Evolutionary conservation across 2,797 vertebrate genomes (phyloP).

Genomic region (Pseudochirops corinnae): DNA sequence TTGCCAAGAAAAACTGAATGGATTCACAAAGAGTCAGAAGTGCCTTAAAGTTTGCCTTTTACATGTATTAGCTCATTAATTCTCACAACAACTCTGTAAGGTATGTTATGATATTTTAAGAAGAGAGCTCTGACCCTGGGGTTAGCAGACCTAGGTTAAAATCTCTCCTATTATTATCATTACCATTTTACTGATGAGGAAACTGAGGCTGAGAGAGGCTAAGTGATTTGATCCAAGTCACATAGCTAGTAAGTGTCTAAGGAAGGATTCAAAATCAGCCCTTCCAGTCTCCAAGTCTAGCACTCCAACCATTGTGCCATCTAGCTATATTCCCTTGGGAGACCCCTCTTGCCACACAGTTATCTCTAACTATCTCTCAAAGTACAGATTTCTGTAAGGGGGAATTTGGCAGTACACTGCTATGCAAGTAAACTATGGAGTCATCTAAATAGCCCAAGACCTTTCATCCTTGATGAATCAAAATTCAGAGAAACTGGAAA

Average conservation of each 20-base stretch:
- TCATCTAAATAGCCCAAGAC: not conserved
- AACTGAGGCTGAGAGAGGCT: not conserved
- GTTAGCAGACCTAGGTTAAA: too few relatives aligned
- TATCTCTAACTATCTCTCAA: conserved; percentile 11
- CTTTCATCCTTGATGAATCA: conserved; percentile 32
- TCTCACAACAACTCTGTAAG: not conserved
- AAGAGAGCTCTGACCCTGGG: too few relatives aligned
- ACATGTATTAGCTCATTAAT: not conserved
- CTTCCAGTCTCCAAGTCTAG: not conserved
- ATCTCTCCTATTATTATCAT: not conserved
- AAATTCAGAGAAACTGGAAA: conserved; percentile 50
- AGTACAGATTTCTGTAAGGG: not conserved
- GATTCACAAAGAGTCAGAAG: too few relatives aligned
- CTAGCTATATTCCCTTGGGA: not conserved
- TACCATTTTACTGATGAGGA: not conserved
- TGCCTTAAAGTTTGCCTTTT: not conserved
- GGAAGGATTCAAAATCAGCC: not conserved
- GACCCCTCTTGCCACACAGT: not conserved
- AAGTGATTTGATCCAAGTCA: not conserved
- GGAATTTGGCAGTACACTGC: not conserved
- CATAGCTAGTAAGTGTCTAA: not conserved
- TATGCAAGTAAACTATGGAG: not conserved
- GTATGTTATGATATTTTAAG: too few relatives aligned
- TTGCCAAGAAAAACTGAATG: too few relatives aligned
- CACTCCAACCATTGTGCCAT: not conserved